Conservation (phyloP, 2,888 invertebrate species). For the Julus scandinavius region DNA sequence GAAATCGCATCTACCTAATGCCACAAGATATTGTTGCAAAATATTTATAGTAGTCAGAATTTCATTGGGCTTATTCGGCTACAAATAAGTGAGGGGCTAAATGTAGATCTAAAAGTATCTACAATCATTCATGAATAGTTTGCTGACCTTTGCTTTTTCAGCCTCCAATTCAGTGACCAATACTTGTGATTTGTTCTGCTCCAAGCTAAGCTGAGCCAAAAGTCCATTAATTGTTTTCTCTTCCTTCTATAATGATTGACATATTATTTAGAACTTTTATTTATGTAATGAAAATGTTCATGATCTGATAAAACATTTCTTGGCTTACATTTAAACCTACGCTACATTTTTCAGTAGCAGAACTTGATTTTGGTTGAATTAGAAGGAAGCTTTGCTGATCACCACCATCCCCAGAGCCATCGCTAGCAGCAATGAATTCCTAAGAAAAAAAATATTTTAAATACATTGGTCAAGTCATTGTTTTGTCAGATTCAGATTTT, state of each 20-base stretch:
- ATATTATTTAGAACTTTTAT: not conserved
- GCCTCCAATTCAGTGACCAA: not conserved
- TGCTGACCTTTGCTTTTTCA: constrained; percentile 17
- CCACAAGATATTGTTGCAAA: not conserved
- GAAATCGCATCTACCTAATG: not conserved
- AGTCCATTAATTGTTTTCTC: constrained; percentile 44
- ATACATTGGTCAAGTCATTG: not conserved
- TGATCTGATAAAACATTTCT: not conserved
- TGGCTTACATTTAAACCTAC: constrained; percentile 4
- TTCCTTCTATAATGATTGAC: not conserved
- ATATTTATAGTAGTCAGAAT: not conserved
- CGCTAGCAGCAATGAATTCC: constrained; percentile 39
- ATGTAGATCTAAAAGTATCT: no score
- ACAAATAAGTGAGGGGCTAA: no score
- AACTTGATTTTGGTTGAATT: not conserved
- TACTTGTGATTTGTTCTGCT: constrained; percentile 19
- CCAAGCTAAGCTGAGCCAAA: constrained; percentile 12
- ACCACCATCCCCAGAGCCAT: constrained; percentile 15
- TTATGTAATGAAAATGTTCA: not conserved
- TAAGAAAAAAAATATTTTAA: not conserved
- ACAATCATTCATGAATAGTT: not conserved
- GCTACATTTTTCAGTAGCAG: not conserved
- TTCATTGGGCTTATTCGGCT: no score
- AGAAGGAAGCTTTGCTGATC: constrained; percentile 50
- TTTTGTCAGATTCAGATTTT: no score